Conservation (phyloP, 2,888 invertebrate genomes). For the Lithophane socia region DNA sequence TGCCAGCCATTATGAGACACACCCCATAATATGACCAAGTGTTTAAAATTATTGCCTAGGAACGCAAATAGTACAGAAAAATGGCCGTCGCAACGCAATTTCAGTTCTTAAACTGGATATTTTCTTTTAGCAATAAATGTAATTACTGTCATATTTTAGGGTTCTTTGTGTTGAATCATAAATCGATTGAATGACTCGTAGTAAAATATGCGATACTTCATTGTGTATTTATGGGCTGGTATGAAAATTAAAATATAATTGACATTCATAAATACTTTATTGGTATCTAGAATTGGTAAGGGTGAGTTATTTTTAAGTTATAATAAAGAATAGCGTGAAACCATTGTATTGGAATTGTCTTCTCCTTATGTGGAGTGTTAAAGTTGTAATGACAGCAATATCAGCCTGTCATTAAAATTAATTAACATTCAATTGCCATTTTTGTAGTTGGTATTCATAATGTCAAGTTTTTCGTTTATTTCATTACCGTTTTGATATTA, state of each 20-base stretch:
- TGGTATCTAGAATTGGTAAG: slow-evolving; percentile 21
- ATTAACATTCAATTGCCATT: background rate
- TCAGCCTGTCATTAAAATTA: background rate
- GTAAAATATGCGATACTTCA: slow-evolving; percentile 22
- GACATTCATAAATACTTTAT: slow-evolving; percentile 30
- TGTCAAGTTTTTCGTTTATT: background rate
- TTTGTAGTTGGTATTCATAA: background rate
- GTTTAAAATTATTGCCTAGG: slow-evolving; percentile 70
- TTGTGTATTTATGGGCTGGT: slow-evolving; percentile 1
- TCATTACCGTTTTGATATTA: background rate
- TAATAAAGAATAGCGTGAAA: background rate
- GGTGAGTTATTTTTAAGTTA: slow-evolving; percentile 8
- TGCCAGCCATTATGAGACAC: slow-evolving; percentile 42
- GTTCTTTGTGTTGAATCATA: slow-evolving; percentile 38
- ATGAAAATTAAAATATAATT: slow-evolving; percentile 34
- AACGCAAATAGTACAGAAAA: slow-evolving; percentile 68
- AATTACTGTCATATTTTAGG: slow-evolving; percentile 64
- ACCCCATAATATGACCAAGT: slow-evolving; percentile 61
- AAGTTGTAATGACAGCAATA: background rate
- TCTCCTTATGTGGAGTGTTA: background rate
- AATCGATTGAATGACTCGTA: slow-evolving; percentile 11
- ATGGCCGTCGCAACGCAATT: slow-evolving; percentile 49
- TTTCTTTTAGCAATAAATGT: slow-evolving; percentile 61
- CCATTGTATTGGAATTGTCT: background rate
- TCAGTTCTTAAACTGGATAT: slow-evolving; percentile 54